A percentile compares a stretch with the other conserved stretches of the same genome.
Evolutionary conservation across 2,797 vertebrate genomes (phyloP).

Genomic region (Huso huso): DNA sequence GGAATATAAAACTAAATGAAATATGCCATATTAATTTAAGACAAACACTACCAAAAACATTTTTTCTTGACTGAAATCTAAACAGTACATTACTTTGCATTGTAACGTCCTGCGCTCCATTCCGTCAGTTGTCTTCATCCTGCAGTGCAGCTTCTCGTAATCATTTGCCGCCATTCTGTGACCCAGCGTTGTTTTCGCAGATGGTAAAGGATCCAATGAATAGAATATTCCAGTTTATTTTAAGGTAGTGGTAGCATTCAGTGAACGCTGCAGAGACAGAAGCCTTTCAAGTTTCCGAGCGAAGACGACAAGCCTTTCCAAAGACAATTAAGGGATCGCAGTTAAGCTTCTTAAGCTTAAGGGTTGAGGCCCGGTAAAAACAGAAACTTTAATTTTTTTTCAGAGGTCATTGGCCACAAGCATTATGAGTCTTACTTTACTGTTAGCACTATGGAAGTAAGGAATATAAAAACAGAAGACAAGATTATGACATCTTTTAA

Average conservation of each 20-base stretch:
- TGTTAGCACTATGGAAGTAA: too few species aligned
- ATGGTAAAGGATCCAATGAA: neutral
- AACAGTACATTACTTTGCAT: too few species aligned
- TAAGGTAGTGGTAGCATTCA: neutral
- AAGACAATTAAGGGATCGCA: conserved; percentile 8
- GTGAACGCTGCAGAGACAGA: neutral
- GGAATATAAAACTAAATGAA: too few species aligned
- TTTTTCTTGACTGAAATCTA: too few species aligned
- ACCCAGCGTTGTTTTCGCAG: neutral
- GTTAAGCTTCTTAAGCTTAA: conserved; percentile 6
- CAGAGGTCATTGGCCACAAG: neutral
- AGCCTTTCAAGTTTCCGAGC: neutral
- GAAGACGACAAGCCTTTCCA: neutral
- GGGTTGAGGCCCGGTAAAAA: neutral
- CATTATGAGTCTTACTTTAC: too few species aligned
- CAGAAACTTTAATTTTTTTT: neutral
- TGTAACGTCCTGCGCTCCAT: neutral
- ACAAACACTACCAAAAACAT: too few species aligned
- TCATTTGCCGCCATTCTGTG: neutral
- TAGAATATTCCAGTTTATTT: neutral
- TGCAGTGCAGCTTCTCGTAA: neutral
- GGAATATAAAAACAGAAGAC: too few species aligned
- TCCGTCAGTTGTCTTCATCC: neutral
- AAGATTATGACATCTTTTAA: too few species aligned
- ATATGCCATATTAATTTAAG: too few species aligned